A percentile compares a stretch with the other conserved stretches of the same genome.
These are phyloP conservation scores for Scaptodrosophila lebanonensis DNA, from an alignment of 1,140 invertebrate genomes.

Conservation along the genomic window DNA sequence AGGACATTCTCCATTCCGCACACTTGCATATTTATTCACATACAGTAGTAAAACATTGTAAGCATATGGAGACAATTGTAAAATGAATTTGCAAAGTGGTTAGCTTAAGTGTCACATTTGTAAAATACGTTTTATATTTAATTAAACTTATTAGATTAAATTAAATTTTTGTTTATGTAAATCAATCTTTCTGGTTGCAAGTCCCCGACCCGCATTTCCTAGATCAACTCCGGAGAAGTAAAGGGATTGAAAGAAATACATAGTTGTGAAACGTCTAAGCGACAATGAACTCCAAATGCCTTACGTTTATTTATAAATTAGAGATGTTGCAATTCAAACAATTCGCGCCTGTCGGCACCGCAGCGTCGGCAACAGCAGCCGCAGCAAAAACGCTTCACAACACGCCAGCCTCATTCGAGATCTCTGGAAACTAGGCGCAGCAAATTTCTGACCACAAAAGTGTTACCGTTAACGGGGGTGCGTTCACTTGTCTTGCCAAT, in stretches of 20 bases:
- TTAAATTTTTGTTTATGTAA: constrained; percentile 24
- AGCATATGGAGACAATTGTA: not conserved
- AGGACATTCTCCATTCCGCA: not conserved
- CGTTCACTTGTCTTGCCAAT: constrained; percentile 48
- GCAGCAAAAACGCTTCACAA: constrained; percentile 48
- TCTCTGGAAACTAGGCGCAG: constrained; percentile 46
- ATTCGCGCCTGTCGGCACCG: not conserved
- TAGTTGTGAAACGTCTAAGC: constrained; percentile 30
- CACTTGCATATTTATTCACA: not conserved
- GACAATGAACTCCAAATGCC: constrained; percentile 24
- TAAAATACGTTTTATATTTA: constrained; percentile 42
- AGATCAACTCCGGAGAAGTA: constrained; percentile 7
- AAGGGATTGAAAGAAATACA: not conserved
- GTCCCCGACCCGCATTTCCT: not conserved
- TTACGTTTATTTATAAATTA: constrained; percentile 12
- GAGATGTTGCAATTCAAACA: not conserved
- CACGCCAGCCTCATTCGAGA: constrained; percentile 59
- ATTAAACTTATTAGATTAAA: constrained; percentile 44
- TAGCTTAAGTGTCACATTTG: constrained; percentile 16
- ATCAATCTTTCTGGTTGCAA: constrained; percentile 38
- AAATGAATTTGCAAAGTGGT: constrained; percentile 5
- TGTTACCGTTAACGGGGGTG: constrained; percentile 39
- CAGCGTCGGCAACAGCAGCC: constrained; percentile 20
- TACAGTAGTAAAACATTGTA: not conserved
- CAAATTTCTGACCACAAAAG: constrained; percentile 53